Evolutionary conservation across 64 coral and sea anemone species (phyloP).

Genomic region (Pachyseris speciosa): DNA sequence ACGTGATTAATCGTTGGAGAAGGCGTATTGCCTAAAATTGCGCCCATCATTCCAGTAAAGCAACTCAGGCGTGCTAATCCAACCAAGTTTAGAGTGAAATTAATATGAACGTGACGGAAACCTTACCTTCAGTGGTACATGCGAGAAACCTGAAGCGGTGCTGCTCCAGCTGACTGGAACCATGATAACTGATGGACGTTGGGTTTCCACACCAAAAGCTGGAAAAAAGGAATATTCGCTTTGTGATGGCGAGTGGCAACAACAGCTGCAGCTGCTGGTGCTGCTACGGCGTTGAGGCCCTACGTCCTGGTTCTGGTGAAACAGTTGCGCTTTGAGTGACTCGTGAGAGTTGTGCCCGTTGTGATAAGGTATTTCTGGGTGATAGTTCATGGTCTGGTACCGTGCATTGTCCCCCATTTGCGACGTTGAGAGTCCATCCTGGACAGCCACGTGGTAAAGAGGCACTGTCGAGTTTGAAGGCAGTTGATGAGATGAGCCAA

Average conservation of each 20-base stretch:
- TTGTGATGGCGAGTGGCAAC: background rate
- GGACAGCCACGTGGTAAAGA: background rate
- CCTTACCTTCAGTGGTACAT: constrained; percentile 11
- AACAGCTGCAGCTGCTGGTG: background rate
- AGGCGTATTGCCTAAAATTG: too few relatives aligned
- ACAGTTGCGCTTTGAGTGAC: background rate
- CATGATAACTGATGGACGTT: constrained; percentile 33
- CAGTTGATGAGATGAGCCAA: background rate
- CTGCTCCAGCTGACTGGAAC: background rate
- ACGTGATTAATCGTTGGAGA: too few relatives aligned
- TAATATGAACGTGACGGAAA: too few relatives aligned
- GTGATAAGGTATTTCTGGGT: background rate
- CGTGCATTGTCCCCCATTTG: background rate
- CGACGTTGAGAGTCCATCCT: background rate
- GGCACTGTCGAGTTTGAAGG: background rate
- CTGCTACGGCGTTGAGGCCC: background rate
- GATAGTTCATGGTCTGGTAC: background rate
- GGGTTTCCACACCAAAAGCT: background rate
- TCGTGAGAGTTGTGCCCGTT: background rate
- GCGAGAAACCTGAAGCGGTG: background rate
- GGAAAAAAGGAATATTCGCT: background rate
- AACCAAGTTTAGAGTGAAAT: too few relatives aligned
- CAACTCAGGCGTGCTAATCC: too few relatives aligned
- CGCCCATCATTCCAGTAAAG: too few relatives aligned
- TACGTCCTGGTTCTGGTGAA: background rate